Evolutionary conservation across 2,888 invertebrate species (phyloP).

Genomic region (Dicyrtoma fusca): DNA sequence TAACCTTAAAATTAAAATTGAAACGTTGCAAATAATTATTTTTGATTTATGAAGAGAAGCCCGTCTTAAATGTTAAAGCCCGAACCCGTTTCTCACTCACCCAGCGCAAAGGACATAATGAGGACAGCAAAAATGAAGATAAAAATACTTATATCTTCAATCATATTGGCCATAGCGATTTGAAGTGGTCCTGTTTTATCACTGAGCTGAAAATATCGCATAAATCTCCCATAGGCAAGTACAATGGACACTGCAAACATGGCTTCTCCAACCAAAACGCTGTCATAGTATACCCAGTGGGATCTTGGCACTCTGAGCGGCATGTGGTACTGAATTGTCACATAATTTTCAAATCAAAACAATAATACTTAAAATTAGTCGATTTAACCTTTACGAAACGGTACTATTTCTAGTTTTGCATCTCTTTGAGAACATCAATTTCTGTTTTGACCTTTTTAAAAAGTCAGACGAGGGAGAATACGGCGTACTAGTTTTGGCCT

Average conservation of each 20-base stretch:
- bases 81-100: constrained; percentile 45
- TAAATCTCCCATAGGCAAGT: constrained; percentile 68
- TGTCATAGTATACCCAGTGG: constrained; percentile 70
- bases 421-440: too few relatives aligned
- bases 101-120: constrained; percentile 67
- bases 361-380: too few relatives aligned
- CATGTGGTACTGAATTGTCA: background rate
- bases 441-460: too few relatives aligned
- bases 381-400: too few relatives aligned
- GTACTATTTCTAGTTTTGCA: too few relatives aligned
- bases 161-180: constrained; percentile 68
- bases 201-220: constrained; percentile 69
- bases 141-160: constrained; percentile 69
- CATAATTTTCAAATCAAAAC: too few relatives aligned
- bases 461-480: too few relatives aligned
- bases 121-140: constrained; percentile 65
- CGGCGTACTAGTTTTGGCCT: too few relatives aligned
- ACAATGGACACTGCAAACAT: constrained; percentile 70
- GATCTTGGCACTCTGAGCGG: constrained; percentile 61
- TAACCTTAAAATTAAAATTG: constrained; percentile 3
- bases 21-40: background rate
- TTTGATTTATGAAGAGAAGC: too few relatives aligned
- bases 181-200: constrained; percentile 68
- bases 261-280: constrained; percentile 69
- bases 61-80: too few relatives aligned